Percentiles rank a stretch among this genome's conserved stretches.
Evolutionary conservation across 2,888 invertebrate species (phyloP).

Genomic region (Embidobia sp.): DNA sequence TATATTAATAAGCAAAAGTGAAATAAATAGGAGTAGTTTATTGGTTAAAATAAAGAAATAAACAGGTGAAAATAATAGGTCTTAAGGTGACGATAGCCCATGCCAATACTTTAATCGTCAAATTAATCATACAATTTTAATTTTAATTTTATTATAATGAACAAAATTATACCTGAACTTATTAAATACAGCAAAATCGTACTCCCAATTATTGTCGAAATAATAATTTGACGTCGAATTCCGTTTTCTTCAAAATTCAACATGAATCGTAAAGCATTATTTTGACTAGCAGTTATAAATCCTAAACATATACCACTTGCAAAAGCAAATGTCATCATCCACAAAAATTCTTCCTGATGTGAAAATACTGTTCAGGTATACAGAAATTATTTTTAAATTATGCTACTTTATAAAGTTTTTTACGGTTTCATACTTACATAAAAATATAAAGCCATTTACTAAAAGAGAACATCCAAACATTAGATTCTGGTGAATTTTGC

Average conservation of each 20-base stretch:
- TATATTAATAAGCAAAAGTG: too few species aligned
- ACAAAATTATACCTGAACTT: slow-evolving; percentile 40
- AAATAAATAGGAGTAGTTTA: too few species aligned
- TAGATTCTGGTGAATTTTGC: slow-evolving; percentile 13
- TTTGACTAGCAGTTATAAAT: slow-evolving; percentile 31
- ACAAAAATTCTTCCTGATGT: slow-evolving; percentile 18
- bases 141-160: not conserved
- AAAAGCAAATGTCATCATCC: slow-evolving; percentile 42
- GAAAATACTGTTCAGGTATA: slow-evolving; percentile 38
- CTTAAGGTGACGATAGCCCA: too few species aligned
- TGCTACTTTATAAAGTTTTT: not conserved
- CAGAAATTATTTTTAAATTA: not conserved
- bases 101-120: not conserved
- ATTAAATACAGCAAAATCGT: slow-evolving; percentile 38
- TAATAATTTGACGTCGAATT: slow-evolving; percentile 37
- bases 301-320: slow-evolving; percentile 50
- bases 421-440: slow-evolving; percentile 20
- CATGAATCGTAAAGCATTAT: slow-evolving; percentile 39
- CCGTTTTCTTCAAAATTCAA: slow-evolving; percentile 3
- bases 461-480: slow-evolving; percentile 31
- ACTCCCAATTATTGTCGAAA: slow-evolving; percentile 37
- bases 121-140: not conserved
- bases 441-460: slow-evolving; percentile 37
- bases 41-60: too few species aligned
- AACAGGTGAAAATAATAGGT: too few species aligned